These are phyloP conservation scores for Falco peregrinus DNA, from an alignment of 2,797 vertebrate species.

Conservation along the genomic window DNA sequence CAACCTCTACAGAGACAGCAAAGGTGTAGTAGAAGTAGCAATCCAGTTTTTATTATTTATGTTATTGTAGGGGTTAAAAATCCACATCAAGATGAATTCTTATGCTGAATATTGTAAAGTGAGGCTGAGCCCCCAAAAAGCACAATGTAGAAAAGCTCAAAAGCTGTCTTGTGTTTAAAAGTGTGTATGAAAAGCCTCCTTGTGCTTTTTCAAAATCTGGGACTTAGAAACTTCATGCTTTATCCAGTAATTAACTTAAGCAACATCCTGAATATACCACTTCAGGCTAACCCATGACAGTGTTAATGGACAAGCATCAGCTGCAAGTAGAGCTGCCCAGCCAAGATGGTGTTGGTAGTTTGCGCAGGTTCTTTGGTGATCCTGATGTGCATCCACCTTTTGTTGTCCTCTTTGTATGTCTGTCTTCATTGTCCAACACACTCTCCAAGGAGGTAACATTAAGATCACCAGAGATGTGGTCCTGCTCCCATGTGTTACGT, in stretches of 20 bases:
- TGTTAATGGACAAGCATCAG: background rate
- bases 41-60: background rate
- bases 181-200: background rate
- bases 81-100: background rate
- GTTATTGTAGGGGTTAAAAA: background rate
- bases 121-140: background rate
- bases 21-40: slow-evolving; percentile 54
- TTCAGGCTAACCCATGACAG: background rate
- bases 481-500: accelerated
- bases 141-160: background rate
- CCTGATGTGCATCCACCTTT: background rate
- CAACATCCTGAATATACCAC: background rate
- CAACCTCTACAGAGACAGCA: slow-evolving; percentile 2
- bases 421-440: background rate
- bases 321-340: background rate
- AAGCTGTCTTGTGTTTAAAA: background rate
- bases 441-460: accelerated
- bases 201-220: background rate
- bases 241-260: background rate
- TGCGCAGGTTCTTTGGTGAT: background rate
- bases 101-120: background rate
- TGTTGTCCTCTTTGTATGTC: background rate
- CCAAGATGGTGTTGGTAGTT: background rate
- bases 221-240: background rate
- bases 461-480: background rate